phyloP scores from a whole-genome alignment of 2,113 vertebrate species.

The Tiliqua scincoides region DNA sequence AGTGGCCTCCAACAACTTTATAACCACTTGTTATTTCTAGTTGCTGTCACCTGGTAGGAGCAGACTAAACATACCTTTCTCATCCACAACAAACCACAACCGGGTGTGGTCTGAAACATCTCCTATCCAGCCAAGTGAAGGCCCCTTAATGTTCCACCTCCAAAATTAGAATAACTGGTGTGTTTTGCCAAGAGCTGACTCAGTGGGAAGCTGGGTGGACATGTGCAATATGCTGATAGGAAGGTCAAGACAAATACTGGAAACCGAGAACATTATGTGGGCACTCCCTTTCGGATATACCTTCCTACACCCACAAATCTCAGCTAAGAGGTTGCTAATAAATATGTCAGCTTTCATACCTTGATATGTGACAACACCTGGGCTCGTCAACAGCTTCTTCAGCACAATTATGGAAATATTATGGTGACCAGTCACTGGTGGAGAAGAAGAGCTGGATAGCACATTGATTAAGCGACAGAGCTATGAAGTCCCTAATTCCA shows the following conservation, averaged over 20 bases:
- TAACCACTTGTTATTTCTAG: conserved; percentile 23
- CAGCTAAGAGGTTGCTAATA: conserved; percentile 16
- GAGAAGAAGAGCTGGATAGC: background rate
- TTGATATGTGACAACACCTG: conserved; percentile 17
- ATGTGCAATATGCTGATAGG: background rate
- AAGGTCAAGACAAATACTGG: conserved; percentile 29
- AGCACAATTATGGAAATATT: conserved; percentile 23
- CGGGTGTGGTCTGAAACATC: conserved; percentile 36
- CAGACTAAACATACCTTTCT: conserved; percentile 61
- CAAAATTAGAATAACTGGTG: conserved; percentile 32
- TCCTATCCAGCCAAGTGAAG: conserved; percentile 45
- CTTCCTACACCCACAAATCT: conserved; percentile 19
- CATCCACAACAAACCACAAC: conserved; percentile 48
- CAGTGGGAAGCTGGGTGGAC: conserved; percentile 20
- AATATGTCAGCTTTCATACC: background rate
- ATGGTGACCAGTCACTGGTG: background rate
- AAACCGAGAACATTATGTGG: background rate
- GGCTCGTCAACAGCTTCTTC: conserved; percentile 16
- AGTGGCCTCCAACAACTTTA: conserved; percentile 3
- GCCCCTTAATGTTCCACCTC: conserved; percentile 28
- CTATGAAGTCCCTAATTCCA: background rate
- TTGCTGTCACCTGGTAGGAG: conserved; percentile 28
- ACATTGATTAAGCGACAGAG: conserved; percentile 22
- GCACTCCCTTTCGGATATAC: conserved; percentile 8
- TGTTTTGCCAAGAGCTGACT: background rate